Percentiles rank a stretch among this genome's conserved stretches.
Conservation (phyloP, 2,797 vertebrate genomes). For the Aselliscus stoliczkanus region DNA sequence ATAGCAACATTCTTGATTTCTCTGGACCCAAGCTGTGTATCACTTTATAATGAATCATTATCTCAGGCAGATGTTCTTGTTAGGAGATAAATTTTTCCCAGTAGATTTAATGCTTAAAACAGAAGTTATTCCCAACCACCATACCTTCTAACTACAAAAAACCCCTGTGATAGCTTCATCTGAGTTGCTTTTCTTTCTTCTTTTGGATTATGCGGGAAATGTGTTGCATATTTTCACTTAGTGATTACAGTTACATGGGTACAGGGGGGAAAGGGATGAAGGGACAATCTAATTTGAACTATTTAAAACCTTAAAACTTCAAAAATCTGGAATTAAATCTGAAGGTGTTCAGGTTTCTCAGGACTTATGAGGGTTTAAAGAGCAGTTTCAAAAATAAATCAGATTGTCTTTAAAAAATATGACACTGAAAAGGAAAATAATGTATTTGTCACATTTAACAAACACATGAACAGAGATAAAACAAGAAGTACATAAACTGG, state of each 20-base stretch:
- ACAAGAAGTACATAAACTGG: neutral
- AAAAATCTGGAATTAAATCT: neutral
- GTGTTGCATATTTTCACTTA: neutral
- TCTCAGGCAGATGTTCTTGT: neutral
- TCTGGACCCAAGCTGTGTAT: neutral
- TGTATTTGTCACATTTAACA: neutral
- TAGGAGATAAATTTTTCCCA: neutral
- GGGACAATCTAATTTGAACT: neutral
- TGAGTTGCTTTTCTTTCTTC: constrained; percentile 17
- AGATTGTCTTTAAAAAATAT: neutral
- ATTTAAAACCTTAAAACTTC: neutral
- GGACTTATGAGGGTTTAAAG: neutral
- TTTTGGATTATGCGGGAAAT: neutral
- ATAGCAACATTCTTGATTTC: neutral
- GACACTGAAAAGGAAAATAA: neutral
- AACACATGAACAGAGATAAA: neutral
- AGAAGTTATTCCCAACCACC: neutral
- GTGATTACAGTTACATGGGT: neutral
- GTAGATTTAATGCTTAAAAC: neutral
- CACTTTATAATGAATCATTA: neutral
- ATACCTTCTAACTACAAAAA: neutral
- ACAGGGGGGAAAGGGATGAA: neutral
- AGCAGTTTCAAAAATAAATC: neutral
- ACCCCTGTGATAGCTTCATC: neutral
- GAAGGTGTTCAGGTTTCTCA: neutral